phyloP scores from a whole-genome alignment of 2,888 invertebrate genomes.

The Parapristionchus giblindavisi region DNA sequence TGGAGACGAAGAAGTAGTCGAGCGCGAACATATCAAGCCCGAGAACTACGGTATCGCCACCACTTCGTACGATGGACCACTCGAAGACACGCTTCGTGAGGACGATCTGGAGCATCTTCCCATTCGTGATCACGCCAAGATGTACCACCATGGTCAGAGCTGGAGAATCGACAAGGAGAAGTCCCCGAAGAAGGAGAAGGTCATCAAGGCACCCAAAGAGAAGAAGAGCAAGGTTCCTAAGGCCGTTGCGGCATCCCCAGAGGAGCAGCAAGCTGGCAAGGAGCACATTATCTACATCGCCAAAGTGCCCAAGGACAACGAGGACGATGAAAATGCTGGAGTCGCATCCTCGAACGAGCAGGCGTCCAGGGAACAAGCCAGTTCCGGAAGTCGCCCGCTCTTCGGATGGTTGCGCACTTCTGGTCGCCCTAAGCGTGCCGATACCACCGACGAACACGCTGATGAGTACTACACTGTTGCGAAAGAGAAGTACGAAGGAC shows the following conservation, averaged over 20 bases:
- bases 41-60: constrained; percentile 13
- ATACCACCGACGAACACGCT: background rate
- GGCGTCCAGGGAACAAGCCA: background rate
- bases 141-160: constrained; percentile 27
- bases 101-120: constrained; percentile 28
- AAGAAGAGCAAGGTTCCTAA: constrained; percentile 15
- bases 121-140: constrained; percentile 13
- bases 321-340: constrained; percentile 4
- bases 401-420: constrained; percentile 30
- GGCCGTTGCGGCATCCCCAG: constrained; percentile 2
- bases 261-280: constrained; percentile 15
- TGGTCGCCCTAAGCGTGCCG: background rate
- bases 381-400: background rate
- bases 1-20: constrained; percentile 24
- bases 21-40: constrained; percentile 18
- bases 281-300: constrained; percentile 24
- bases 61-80: constrained; percentile 19
- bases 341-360: background rate
- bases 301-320: constrained; percentile 25
- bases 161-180: constrained; percentile 28
- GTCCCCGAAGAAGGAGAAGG: constrained; percentile 20
- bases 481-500: constrained; percentile 18
- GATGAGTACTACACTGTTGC: constrained; percentile 24
- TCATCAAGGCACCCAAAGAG: constrained; percentile 18
- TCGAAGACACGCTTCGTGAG: constrained; percentile 29